Conservation (phyloP, 2,113 vertebrate genomes). For the Callionymus lyra region DNA sequence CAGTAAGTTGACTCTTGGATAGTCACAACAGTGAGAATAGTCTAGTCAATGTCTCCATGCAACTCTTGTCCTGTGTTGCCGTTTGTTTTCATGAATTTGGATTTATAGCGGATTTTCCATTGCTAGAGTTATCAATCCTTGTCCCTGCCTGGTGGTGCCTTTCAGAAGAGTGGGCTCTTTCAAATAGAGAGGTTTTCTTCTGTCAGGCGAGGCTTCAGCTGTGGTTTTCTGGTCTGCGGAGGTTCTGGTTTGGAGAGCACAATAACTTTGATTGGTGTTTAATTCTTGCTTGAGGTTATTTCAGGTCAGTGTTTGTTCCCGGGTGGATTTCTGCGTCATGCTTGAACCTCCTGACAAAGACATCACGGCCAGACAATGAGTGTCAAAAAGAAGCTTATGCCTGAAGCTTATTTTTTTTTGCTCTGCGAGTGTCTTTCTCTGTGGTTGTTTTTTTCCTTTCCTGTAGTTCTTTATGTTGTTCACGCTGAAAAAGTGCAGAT, state of each 20-base stretch:
- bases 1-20: too few species aligned
- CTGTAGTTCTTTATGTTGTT: conserved; percentile 13
- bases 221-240: conserved; percentile 13
- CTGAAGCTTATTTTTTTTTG: conserved; percentile 18
- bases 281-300: conserved; percentile 26
- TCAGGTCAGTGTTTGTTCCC: conserved; percentile 4
- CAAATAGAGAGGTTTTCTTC: too few species aligned
- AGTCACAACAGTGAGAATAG: too few species aligned
- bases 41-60: too few species aligned
- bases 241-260: conserved; percentile 23
- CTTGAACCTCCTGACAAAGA: conserved; percentile 26
- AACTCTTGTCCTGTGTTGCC: too few species aligned
- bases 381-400: conserved; percentile 20
- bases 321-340: neutral
- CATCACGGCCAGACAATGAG: conserved; percentile 2
- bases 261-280: conserved; percentile 7
- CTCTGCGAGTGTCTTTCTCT: conserved; percentile 11
- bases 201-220: too few species aligned
- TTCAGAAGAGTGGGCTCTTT: too few species aligned
- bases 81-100: too few species aligned
- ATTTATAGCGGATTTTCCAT: too few species aligned
- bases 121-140: too few species aligned
- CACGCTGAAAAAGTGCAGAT: conserved; percentile 9
- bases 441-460: conserved; percentile 2
- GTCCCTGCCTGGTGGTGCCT: too few species aligned